These are phyloP conservation scores for Eudemis profundana DNA, from an alignment of 2,888 invertebrate genomes.

Conservation along the genomic window DNA sequence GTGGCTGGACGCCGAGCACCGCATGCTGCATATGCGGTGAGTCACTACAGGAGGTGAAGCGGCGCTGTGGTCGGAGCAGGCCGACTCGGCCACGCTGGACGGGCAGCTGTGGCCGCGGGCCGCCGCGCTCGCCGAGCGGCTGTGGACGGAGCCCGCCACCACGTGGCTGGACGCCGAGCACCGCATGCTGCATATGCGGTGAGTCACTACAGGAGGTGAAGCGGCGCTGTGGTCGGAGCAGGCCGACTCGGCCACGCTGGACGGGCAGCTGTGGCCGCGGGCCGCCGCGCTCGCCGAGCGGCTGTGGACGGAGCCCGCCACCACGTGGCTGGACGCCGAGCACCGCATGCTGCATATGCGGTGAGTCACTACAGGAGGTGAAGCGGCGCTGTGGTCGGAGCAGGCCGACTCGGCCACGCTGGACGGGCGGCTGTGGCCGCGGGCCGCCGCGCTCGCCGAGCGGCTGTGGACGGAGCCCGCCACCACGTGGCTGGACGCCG, in stretches of 20 bases:
- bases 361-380: too few relatives aligned
- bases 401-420: too few relatives aligned
- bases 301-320: constrained; percentile 90
- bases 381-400: too few relatives aligned
- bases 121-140: constrained; percentile 92
- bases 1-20: constrained; percentile 89
- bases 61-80: too few relatives aligned
- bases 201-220: too few relatives aligned
- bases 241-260: too few relatives aligned
- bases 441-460: constrained; percentile 93
- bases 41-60: too few relatives aligned
- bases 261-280: too few relatives aligned
- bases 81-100: constrained; percentile 88
- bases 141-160: constrained; percentile 91
- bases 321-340: constrained; percentile 89
- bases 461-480: constrained; percentile 92
- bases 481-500: constrained; percentile 88
- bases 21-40: constrained; percentile 87
- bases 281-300: constrained; percentile 93
- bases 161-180: constrained; percentile 89
- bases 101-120: constrained; percentile 93
- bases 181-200: constrained; percentile 87
- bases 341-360: constrained; percentile 88
- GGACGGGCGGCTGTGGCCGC: constrained; percentile 96
- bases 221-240: too few relatives aligned